phyloP scores from a whole-genome alignment of 2,113 vertebrate species.

The Oreochromis aureus region DNA sequence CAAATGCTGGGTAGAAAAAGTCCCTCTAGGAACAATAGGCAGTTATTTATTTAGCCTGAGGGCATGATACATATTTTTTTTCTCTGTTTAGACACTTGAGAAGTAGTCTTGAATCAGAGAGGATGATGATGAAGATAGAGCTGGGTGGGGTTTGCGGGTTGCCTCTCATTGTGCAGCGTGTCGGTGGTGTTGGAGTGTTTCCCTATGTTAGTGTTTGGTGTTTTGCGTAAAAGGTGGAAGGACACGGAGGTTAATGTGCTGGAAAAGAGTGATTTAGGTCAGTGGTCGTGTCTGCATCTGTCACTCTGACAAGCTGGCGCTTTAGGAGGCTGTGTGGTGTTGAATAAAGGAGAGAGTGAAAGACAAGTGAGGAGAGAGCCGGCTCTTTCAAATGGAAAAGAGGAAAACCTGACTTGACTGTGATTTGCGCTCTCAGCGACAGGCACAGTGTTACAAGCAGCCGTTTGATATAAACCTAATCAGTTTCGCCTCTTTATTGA shows the following conservation, averaged over 20 bases:
- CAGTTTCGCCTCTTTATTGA: constrained; percentile 63
- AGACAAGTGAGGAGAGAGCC: constrained; percentile 33
- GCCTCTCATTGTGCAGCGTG: constrained; percentile 18
- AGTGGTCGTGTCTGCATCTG: constrained; percentile 66
- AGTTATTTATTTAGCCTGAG: constrained; percentile 24
- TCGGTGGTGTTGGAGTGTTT: not conserved
- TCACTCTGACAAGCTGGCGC: constrained; percentile 54
- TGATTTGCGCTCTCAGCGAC: constrained; percentile 49
- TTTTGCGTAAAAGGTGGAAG: constrained; percentile 52
- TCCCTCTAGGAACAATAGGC: not conserved
- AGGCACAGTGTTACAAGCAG: constrained; percentile 32
- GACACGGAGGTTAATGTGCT: constrained; percentile 67
- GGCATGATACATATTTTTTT: not conserved
- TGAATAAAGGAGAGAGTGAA: constrained; percentile 46
- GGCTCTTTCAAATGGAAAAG: constrained; percentile 37
- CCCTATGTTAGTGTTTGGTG: constrained; percentile 5
- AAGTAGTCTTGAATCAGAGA: not conserved
- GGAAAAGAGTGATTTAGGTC: constrained; percentile 75
- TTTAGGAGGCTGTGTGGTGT: constrained; percentile 27
- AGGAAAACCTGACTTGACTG: constrained; percentile 41
- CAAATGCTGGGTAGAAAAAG: not conserved
- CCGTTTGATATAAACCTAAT: constrained; percentile 65
- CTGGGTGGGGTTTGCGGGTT: not conserved
- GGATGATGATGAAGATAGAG: not conserved
- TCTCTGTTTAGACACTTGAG: constrained; percentile 1